Evolutionary conservation across 2,113 vertebrate genomes (phyloP).

Genomic region (Orthonyx spaldingii): DNA sequence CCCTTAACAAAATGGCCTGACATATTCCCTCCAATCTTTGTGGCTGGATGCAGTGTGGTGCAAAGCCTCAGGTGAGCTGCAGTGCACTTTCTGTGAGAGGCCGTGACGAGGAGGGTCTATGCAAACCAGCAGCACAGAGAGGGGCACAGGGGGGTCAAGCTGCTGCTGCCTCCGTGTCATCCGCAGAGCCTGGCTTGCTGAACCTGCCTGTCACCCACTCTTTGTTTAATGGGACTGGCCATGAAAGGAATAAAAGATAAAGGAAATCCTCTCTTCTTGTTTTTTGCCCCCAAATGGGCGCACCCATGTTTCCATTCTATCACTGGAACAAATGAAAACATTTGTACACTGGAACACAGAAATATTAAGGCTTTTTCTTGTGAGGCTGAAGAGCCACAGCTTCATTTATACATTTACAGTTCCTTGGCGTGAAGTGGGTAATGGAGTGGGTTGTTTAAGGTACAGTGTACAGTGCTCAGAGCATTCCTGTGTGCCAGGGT

Average conservation of each 20-base stretch:
- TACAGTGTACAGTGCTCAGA: background rate
- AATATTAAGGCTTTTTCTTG: background rate
- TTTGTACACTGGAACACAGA: background rate
- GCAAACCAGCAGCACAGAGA: background rate
- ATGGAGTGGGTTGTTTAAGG: constrained; percentile 35
- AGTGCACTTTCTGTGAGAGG: background rate
- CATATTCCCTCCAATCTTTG: background rate
- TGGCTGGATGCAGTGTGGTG: rapidly evolving
- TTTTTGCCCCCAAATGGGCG: background rate
- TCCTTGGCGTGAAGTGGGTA: constrained; percentile 13
- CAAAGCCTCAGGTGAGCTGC: background rate
- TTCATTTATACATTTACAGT: background rate
- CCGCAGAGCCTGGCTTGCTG: rapidly evolving
- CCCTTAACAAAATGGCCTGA: background rate
- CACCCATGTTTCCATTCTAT: rapidly evolving
- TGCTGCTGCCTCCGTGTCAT: background rate
- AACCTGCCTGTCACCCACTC: background rate
- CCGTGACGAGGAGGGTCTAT: rapidly evolving
- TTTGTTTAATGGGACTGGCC: background rate
- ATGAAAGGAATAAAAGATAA: background rate
- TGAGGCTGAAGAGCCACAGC: background rate
- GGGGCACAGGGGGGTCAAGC: rapidly evolving
- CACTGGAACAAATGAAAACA: background rate
- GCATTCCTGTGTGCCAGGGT: background rate
- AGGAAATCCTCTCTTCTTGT: background rate